Percentiles rank a stretch among this genome's conserved stretches.
phyloP scores from a whole-genome alignment of 2,113 vertebrate genomes.

The Chionodraco myersi region DNA sequence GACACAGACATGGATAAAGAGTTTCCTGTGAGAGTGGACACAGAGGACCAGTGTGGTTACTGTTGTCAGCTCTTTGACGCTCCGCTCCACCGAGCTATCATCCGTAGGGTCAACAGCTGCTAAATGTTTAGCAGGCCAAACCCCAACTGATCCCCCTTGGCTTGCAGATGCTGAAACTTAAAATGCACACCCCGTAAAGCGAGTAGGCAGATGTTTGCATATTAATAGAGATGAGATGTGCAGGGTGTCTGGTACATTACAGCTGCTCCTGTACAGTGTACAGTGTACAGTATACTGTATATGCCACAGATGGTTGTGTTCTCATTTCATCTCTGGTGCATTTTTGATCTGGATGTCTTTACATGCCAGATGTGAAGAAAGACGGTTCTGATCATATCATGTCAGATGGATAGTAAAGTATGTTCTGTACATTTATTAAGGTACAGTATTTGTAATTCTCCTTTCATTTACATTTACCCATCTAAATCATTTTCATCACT shows the following conservation, averaged over 20 bases:
- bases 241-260: constrained; percentile 57
- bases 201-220: constrained; percentile 81
- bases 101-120: constrained; percentile 75
- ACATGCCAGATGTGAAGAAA: constrained; percentile 34
- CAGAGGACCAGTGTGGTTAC: constrained; percentile 59
- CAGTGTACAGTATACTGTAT: constrained; percentile 39
- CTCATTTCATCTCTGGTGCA: constrained; percentile 62
- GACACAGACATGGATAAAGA: constrained; percentile 56
- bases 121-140: constrained; percentile 70
- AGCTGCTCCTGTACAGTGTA: constrained; percentile 67
- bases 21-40: constrained; percentile 54
- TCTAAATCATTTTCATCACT: too few species aligned
- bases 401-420: neutral
- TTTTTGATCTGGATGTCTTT: constrained; percentile 55
- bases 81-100: constrained; percentile 53
- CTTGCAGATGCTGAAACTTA: constrained; percentile 73
- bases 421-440: neutral
- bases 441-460: neutral
- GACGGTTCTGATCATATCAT: constrained; percentile 6
- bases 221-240: constrained; percentile 68
- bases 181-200: constrained; percentile 71
- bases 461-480: too few species aligned
- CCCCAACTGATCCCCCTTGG: constrained; percentile 62
- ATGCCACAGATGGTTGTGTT: constrained; percentile 60
- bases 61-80: constrained; percentile 59